Evolutionary conservation across 2,888 invertebrate genomes (phyloP).

Genomic region (Drosophila birchii): DNA sequence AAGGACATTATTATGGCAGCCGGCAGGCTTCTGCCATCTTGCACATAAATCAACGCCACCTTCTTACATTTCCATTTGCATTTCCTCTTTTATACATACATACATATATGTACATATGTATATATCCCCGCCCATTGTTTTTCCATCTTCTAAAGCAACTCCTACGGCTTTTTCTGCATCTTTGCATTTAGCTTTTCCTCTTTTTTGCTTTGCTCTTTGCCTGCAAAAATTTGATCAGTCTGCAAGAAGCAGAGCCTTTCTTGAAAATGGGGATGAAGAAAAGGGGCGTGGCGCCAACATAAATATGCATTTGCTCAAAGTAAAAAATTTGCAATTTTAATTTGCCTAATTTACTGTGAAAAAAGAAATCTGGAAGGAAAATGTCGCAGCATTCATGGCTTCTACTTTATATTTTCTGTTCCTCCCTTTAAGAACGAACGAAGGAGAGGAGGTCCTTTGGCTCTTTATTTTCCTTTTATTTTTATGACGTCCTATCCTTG

Average conservation of each 20-base stretch:
- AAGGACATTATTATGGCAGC: constrained; percentile 64
- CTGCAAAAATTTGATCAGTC: constrained; percentile 22
- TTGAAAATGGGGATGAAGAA: constrained; percentile 3
- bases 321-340: constrained; percentile 40
- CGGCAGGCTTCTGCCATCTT: constrained; percentile 1
- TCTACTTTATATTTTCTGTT: neutral
- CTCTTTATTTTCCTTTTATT: constrained; percentile 36
- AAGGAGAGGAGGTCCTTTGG: neutral
- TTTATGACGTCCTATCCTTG: constrained; percentile 62
- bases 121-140: constrained; percentile 28
- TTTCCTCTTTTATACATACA: constrained; percentile 18
- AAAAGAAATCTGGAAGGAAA: constrained; percentile 9
- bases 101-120: neutral
- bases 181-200: constrained; percentile 20
- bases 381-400: constrained; percentile 4
- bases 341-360: constrained; percentile 47
- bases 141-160: constrained; percentile 7
- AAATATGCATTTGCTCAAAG: constrained; percentile 37
- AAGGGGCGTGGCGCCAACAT: constrained; percentile 34
- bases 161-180: constrained; percentile 32
- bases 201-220: neutral
- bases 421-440: constrained; percentile 5
- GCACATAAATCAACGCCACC: constrained; percentile 68
- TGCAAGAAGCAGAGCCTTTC: neutral
- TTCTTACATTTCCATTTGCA: constrained; percentile 51